These are phyloP conservation scores for Miichthys miiuy DNA, from an alignment of 2,797 vertebrate species.

Conservation along the genomic window DNA sequence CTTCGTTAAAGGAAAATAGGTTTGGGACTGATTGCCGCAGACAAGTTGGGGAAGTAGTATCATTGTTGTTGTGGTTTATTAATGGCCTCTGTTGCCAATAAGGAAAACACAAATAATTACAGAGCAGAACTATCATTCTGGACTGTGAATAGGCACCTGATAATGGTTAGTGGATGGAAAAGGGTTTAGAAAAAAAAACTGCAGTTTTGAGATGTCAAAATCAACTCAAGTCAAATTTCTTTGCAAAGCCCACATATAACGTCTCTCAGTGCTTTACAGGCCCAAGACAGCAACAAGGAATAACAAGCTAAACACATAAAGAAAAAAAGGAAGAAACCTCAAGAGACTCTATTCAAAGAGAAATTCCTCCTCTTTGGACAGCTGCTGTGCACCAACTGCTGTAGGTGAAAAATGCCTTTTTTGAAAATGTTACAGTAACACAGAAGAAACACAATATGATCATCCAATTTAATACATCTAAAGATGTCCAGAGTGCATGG, in stretches of 20 bases:
- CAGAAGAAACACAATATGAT: background rate
- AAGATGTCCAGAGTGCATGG: background rate
- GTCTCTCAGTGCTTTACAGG: conserved; percentile 12
- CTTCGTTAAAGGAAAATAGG: background rate
- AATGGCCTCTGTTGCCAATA: background rate
- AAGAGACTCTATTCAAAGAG: conserved; percentile 45
- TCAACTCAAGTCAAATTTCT: background rate
- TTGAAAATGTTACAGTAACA: background rate
- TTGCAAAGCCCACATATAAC: conserved; percentile 7
- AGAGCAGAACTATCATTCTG: background rate
- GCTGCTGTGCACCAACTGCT: conserved; percentile 35
- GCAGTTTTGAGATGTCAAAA: background rate
- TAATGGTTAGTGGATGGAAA: background rate
- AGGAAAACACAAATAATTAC: background rate
- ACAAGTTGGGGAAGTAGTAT: background rate
- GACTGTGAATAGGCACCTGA: background rate
- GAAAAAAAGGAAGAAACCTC: conserved; percentile 26
- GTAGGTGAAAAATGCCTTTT: conserved; percentile 14
- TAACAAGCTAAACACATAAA: conserved; percentile 33
- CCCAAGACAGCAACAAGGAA: conserved; percentile 13
- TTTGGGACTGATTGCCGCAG: background rate
- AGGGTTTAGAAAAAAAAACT: background rate
- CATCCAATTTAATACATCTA: background rate
- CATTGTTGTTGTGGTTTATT: conserved; percentile 2
- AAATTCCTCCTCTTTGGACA: conserved; percentile 24